These are phyloP conservation scores for Mormyrus iriodes DNA, from an alignment of 2,113 vertebrate genomes.

Conservation along the genomic window DNA sequence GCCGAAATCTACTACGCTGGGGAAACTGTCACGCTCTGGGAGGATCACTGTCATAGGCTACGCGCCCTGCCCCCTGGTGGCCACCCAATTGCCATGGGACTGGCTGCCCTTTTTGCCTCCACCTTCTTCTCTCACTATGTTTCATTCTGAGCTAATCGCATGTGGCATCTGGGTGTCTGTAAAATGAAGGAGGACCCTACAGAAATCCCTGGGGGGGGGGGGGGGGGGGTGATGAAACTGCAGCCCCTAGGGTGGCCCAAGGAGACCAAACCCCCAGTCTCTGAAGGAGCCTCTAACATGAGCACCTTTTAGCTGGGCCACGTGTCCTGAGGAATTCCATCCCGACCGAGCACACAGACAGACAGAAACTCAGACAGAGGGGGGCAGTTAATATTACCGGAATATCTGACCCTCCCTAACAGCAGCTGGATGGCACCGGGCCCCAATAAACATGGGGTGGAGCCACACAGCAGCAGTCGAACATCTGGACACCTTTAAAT, in stretches of 20 bases:
- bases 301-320: background rate
- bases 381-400: background rate
- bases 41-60: background rate
- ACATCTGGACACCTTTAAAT: conserved; percentile 11
- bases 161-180: conserved; percentile 27
- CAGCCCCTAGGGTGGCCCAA: background rate
- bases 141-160: conserved; percentile 30
- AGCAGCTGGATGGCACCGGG: background rate
- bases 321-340: background rate
- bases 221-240: background rate
- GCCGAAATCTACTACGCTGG: background rate
- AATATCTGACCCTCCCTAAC: background rate
- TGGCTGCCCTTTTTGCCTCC: background rate
- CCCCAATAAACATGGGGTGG: background rate
- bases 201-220: background rate
- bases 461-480: background rate
- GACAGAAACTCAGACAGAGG: background rate
- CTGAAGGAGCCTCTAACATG: background rate
- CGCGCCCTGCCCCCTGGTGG: background rate
- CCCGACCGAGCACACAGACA: background rate
- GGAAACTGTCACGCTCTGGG: background rate
- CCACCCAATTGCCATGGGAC: background rate
- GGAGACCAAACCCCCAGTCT: background rate
- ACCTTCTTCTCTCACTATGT: background rate
- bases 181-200: conserved; percentile 10